A percentile compares a stretch with the other conserved stretches of the same genome.
These are phyloP conservation scores for Delia radicum DNA, from an alignment of 1,140 invertebrate genomes.

Conservation along the genomic window DNA sequence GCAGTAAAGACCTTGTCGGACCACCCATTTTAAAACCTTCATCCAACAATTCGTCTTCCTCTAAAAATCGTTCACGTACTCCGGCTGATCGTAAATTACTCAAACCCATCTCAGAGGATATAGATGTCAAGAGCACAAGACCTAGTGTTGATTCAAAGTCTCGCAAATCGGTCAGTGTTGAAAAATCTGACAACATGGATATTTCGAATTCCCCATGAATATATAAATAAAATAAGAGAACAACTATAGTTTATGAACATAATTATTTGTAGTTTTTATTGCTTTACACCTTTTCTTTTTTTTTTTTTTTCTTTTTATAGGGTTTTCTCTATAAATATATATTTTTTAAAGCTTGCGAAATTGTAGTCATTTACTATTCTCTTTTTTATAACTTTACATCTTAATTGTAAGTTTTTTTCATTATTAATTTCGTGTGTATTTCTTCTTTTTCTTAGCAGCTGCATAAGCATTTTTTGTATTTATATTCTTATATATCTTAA, in stretches of 20 bases:
- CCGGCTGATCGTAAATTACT: constrained; percentile 44
- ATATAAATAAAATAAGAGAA: neutral
- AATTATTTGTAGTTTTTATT: no score
- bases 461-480: constrained; percentile 4
- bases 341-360: neutral
- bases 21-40: constrained; percentile 32
- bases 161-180: constrained; percentile 54
- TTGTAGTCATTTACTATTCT: neutral
- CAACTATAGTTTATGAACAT: neutral
- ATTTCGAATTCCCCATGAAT: constrained; percentile 58
- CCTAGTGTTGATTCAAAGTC: constrained; percentile 42
- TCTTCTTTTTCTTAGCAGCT: neutral
- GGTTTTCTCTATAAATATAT: neutral
- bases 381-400: neutral
- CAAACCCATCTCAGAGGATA: constrained; percentile 47
- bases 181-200: constrained; percentile 64
- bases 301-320: neutral
- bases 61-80: constrained; percentile 46
- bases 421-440: neutral
- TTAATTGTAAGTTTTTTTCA: neutral
- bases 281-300: no score
- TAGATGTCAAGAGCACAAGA: constrained; percentile 48
- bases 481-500: neutral
- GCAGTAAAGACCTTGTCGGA: constrained; percentile 42
- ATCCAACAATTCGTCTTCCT: constrained; percentile 35